A percentile compares a stretch with the other conserved stretches of the same genome.
These are phyloP conservation scores for Diabrotica virgifera DNA, from an alignment of 1,140 invertebrate species.

Conservation along the genomic window DNA sequence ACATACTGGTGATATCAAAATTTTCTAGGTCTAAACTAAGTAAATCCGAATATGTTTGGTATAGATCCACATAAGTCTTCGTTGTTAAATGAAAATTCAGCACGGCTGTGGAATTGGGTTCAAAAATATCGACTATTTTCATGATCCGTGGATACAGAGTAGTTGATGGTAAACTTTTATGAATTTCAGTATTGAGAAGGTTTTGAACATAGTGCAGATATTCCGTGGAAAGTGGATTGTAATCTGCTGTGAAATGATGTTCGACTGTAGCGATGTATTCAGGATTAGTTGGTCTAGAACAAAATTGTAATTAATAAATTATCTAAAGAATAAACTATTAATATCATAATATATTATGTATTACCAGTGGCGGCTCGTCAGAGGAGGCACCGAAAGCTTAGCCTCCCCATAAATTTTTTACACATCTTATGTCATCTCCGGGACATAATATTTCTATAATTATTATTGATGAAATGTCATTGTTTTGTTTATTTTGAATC, in stretches of 20 bases:
- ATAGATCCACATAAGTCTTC: not conserved
- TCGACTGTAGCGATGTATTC: constrained; percentile 24
- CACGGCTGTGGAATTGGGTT: constrained; percentile 13
- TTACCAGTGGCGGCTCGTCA: too few species aligned
- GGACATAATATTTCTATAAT: too few species aligned
- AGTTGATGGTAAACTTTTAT: not conserved
- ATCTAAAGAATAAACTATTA: too few species aligned
- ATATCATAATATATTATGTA: too few species aligned
- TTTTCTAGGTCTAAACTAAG: not conserved
- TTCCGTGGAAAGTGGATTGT: constrained; percentile 18
- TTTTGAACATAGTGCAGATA: constrained; percentile 23
- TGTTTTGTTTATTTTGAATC: too few species aligned
- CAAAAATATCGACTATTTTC: constrained; percentile 24
- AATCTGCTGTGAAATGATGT: constrained; percentile 7
- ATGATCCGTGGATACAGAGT: constrained; percentile 25
- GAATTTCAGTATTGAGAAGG: constrained; percentile 17
- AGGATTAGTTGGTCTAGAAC: not conserved
- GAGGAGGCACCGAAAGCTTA: too few species aligned
- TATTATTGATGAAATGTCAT: too few species aligned
- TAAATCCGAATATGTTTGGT: not conserved
- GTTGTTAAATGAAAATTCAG: constrained; percentile 29
- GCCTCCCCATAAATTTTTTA: too few species aligned
- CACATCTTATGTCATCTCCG: too few species aligned
- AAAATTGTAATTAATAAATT: not conserved
- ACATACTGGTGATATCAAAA: not conserved